Conservation (phyloP, 2,797 vertebrate genomes). For the Sebastes vulpes region DNA sequence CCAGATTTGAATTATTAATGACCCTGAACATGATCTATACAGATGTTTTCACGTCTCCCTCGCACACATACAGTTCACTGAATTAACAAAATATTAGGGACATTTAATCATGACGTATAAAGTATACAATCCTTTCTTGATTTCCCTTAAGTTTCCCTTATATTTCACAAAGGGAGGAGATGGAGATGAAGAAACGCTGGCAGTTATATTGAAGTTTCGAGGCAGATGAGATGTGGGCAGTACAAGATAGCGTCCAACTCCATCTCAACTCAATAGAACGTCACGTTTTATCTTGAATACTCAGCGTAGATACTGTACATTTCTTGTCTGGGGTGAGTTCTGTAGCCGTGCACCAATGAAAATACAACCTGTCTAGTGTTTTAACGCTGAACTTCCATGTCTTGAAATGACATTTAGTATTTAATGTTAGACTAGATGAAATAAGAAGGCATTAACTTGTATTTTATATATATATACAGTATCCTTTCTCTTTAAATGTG, state of each 20-base stretch:
- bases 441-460: conserved; percentile 23
- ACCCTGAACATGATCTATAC: not conserved
- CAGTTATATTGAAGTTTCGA: not conserved
- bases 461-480: conserved; percentile 32
- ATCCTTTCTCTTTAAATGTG: conserved; percentile 52
- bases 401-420: conserved; percentile 12
- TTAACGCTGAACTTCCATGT: not conserved
- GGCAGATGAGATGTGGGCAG: not conserved
- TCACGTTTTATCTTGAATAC: not conserved
- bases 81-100: not conserved
- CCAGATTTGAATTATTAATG: not conserved
- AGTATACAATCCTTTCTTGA: not conserved
- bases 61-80: not conserved
- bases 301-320: not conserved
- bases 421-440: not conserved
- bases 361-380: conserved; percentile 1
- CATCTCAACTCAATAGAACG: not conserved
- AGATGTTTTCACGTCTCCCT: not conserved
- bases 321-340: not conserved
- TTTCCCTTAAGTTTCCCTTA: conserved; percentile 1
- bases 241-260: not conserved
- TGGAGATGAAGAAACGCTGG: not conserved
- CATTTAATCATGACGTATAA: not conserved
- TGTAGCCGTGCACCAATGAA: not conserved
- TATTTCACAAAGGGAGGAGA: not conserved